Base-by-base conservation (phyloP, 2,113 vertebrate species). In the Sylvietta virens region DNA sequence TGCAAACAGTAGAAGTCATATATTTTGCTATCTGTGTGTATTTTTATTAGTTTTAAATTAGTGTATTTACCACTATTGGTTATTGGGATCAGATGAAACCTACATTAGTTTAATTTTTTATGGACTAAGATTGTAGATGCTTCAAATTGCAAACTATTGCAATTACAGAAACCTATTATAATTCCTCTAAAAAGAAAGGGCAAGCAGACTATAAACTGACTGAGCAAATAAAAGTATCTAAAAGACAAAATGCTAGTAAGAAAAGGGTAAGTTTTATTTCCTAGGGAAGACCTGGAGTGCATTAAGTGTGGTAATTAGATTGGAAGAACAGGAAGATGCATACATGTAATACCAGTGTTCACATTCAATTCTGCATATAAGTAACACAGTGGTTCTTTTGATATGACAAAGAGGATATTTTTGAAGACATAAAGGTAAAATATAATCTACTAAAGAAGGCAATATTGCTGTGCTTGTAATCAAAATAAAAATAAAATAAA, bases 221-320 rank as follows among this genome's bases (percentile, higher is more conserved):
- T 47, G 74, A 91, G 60, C 18, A 97, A 97, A 96, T 86, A 64
- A 81, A 95, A 89, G n/a, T 73, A 74, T 76, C 54, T 92, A 97
- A 95, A 95, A 72, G 56, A 47, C 65, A 95, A 69, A 90, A 50
- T 53, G 51, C 69, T 91, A 62, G 84, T 54, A 90, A 92, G 76
- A 91, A 97, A 94, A 94, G 30, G 70, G 48, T 86, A 57, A 58
- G 50, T 95, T 95, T 96, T 95, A 96, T 84, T 94, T 92, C 31
- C 26, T 83, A 84, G 26, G 64, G 65, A 86, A 81, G 85, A 56
- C 76, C 65, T 70, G 31, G 33, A 94, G 86, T 95, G 76, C 61
- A 82, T 92, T 93, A 95, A 94, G n/a, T 58, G 73, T 42, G 19
- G n/a, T 82, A 95, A 96, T 77, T 35, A 94, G 51, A 83, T 5